Percentiles rank a stretch among this genome's conserved stretches.
Conservation (phyloP, 2,797 vertebrate species). For the Tokudaia muenninki region DNA sequence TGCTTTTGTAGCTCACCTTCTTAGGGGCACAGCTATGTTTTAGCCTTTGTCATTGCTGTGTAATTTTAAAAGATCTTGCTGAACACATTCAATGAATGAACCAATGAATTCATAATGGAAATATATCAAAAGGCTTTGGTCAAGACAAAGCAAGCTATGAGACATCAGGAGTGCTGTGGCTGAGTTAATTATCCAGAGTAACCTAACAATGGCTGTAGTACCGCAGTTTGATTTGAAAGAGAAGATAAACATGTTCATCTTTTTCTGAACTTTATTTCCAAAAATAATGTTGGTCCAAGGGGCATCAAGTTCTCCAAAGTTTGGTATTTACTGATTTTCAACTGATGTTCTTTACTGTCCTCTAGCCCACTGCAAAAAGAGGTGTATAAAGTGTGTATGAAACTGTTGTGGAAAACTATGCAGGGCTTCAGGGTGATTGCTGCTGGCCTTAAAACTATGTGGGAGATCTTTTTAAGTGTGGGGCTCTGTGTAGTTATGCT, state of each 20-base stretch:
- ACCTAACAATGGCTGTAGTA: not conserved
- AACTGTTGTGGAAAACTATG: not conserved
- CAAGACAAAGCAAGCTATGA: not conserved
- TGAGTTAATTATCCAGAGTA: conserved; percentile 29
- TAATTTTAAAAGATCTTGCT: conserved; percentile 12
- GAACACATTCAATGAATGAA: not conserved
- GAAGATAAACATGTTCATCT: not conserved
- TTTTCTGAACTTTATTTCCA: conserved; percentile 47
- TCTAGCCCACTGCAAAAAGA: not conserved
- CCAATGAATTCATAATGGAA: not conserved
- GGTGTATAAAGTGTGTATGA: not conserved
- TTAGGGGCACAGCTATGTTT: not conserved
- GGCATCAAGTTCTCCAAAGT: not conserved
- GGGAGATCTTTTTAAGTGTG: not conserved
- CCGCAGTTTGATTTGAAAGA: not conserved
- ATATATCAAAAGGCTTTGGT: conserved; percentile 28
- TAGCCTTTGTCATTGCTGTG: not conserved
- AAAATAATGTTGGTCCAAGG: conserved; percentile 40
- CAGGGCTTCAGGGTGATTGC: not conserved
- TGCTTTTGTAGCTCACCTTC: not conserved
- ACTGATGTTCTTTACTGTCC: no score
- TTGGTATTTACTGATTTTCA: not conserved
- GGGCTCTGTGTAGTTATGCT: no score
- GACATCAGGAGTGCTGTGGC: not conserved
- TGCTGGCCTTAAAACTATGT: not conserved